Conservation (phyloP, 2,888 invertebrate genomes). For the Anoplius nigerrimus region DNA sequence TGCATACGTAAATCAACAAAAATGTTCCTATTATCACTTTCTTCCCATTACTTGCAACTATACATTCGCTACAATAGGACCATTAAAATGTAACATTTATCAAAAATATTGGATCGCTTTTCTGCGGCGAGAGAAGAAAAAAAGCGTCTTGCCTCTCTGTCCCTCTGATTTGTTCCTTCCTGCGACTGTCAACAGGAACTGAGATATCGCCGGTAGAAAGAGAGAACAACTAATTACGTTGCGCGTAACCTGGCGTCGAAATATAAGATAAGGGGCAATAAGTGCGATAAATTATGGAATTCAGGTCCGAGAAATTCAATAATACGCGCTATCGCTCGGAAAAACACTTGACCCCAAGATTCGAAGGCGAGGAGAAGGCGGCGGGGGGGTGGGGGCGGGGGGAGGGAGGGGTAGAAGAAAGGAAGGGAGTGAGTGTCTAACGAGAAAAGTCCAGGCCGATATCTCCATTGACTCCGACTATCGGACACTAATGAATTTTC, state of each 20-base stretch:
- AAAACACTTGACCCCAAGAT: constrained; percentile 48
- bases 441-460: constrained; percentile 45
- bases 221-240: neutral
- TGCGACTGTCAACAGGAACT: constrained; percentile 6
- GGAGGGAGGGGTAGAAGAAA: constrained; percentile 6
- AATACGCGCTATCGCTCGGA: constrained; percentile 51
- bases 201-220: neutral
- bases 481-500: constrained; percentile 68
- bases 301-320: constrained; percentile 52
- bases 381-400: no score
- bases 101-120: no score
- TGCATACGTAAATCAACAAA: no score
- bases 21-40: no score
- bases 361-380: no score
- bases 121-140: no score
- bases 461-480: constrained; percentile 64
- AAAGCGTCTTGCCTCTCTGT: no score
- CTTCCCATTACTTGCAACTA: no score
- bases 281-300: constrained; percentile 45
- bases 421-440: constrained; percentile 36
- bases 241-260: neutral
- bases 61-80: no score
- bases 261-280: constrained; percentile 10
- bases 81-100: no score
- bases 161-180: no score